Evolutionary conservation across 2,888 invertebrate species (phyloP).

Genomic region (Stenurella melanura): DNA sequence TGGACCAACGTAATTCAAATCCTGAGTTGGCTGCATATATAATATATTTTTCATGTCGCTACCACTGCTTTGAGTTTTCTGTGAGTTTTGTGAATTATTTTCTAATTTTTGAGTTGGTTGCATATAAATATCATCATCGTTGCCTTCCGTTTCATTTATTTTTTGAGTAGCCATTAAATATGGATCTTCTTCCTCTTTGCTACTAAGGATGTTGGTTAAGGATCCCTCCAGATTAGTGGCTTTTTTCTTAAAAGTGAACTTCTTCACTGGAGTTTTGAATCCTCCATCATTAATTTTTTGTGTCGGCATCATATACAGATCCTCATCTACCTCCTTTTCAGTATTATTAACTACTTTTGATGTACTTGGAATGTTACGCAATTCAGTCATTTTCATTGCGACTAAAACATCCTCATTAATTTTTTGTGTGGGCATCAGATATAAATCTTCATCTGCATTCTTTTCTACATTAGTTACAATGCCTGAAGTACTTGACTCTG

Average conservation of each 20-base stretch:
- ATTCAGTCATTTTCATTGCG: neutral
- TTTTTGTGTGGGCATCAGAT: slow-evolving; percentile 19
- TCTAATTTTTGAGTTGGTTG: slow-evolving; percentile 56
- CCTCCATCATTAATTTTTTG: slow-evolving; percentile 47
- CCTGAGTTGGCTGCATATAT: slow-evolving; percentile 29
- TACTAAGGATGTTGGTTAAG: slow-evolving; percentile 42
- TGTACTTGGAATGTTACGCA: neutral
- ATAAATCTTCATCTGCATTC: slow-evolving; percentile 10
- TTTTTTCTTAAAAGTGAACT: slow-evolving; percentile 51
- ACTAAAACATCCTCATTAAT: neutral
- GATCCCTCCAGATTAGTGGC: slow-evolving; percentile 43
- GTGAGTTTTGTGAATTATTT: neutral
- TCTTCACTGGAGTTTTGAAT: slow-evolving; percentile 44
- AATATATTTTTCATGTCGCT: slow-evolving; percentile 19
- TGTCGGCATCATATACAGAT: slow-evolving; percentile 53
- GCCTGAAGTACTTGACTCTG: neutral
- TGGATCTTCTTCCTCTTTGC: slow-evolving; percentile 42
- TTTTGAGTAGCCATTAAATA: slow-evolving; percentile 50
- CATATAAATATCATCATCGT: slow-evolving; percentile 52
- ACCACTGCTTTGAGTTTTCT: neutral
- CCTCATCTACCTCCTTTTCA: slow-evolving; percentile 40
- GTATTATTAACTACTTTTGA: slow-evolving; percentile 23
- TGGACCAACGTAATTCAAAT: neutral
- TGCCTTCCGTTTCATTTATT: slow-evolving; percentile 35
- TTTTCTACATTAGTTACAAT: neutral